phyloP scores from a whole-genome alignment of 2,888 invertebrate species.

The Temnothorax unifasciatus region DNA sequence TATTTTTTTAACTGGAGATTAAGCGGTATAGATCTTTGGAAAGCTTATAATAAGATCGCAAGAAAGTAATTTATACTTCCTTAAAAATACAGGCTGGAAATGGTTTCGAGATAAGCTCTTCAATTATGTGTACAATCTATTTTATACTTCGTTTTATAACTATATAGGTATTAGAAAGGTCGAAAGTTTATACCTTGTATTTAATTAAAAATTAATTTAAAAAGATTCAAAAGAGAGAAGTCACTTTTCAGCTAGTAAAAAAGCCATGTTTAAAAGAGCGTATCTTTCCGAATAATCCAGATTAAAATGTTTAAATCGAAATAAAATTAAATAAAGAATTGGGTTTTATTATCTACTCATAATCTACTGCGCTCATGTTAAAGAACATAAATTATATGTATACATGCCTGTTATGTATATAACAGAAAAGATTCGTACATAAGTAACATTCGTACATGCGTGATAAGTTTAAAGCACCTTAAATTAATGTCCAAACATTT shows the following conservation, averaged over 20 bases:
- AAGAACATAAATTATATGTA: no score
- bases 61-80: neutral
- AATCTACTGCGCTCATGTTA: neutral
- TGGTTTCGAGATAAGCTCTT: neutral
- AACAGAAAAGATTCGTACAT: no score
- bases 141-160: neutral
- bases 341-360: neutral
- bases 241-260: neutral
- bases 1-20: slow-evolving; percentile 21
- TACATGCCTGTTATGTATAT: no score
- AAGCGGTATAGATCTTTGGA: neutral
- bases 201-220: neutral
- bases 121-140: neutral
- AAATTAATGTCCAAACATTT: neutral
- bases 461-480: neutral
- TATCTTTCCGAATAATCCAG: neutral
- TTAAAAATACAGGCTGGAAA: neutral
- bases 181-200: neutral
- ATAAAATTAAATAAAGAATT: neutral
- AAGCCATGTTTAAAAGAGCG: neutral
- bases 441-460: no score
- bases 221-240: neutral
- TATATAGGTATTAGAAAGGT: neutral
- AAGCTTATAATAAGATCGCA: slow-evolving; percentile 16
- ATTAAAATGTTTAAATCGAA: neutral